Evolutionary conservation across 2,888 invertebrate species (phyloP).

Genomic region (Homarus gammarus): DNA sequence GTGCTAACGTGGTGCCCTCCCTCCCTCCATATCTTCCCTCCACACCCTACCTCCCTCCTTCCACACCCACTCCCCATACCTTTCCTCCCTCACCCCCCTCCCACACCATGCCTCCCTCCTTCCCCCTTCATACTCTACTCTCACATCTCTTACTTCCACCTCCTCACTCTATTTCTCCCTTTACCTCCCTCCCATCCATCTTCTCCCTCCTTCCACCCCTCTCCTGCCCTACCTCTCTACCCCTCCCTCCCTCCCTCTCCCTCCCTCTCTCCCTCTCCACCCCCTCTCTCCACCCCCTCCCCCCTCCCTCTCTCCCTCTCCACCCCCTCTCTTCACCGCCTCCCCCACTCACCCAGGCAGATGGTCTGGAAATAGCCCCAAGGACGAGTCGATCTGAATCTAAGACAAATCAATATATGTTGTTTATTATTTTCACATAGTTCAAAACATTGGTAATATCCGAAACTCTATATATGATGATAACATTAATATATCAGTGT

Average conservation of each 20-base stretch:
- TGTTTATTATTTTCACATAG: no score
- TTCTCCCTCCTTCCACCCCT: background rate
- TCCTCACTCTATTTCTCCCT: background rate
- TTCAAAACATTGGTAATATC: no score
- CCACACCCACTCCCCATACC: background rate
- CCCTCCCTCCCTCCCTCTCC: background rate
- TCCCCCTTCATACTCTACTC: background rate
- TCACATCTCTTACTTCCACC: background rate
- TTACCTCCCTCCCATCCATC: background rate
- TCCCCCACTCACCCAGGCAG: no score
- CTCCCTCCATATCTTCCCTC: background rate
- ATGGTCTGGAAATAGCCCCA: no score
- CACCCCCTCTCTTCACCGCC: no score
- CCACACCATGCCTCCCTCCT: background rate
- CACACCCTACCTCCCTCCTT: background rate
- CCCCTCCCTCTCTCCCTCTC: no score
- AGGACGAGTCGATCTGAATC: no score
- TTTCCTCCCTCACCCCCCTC: background rate
- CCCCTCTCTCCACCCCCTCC: background rate
- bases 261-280: background rate
- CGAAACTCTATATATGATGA: no score
- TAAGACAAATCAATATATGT: no score
- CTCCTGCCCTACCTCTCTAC: no score
- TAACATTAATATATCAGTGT: no score
- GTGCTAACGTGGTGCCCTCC: slow-evolving; percentile 52